phyloP scores from a whole-genome alignment of 2,113 vertebrate genomes.

The Pithys albifrons region DNA sequence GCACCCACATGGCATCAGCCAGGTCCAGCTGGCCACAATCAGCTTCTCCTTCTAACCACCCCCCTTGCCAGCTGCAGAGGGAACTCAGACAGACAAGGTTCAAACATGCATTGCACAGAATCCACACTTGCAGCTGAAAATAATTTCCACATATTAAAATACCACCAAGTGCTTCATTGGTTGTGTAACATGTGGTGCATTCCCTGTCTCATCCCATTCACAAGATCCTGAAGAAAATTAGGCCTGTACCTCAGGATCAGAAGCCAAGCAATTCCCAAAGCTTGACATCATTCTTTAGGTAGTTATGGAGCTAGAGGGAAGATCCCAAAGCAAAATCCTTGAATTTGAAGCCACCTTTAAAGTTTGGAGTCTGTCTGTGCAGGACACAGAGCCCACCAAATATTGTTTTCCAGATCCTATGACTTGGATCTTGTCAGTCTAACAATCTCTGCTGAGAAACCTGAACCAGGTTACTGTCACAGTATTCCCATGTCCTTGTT shows the following conservation, averaged over 20 bases:
- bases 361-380: background rate
- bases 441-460: background rate
- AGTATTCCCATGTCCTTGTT: background rate
- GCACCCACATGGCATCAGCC: background rate
- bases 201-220: background rate
- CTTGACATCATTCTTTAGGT: background rate
- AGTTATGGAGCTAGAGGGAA: background rate
- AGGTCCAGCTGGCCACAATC: background rate
- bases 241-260: background rate
- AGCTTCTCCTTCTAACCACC: background rate
- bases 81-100: background rate
- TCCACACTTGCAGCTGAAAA: background rate
- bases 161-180: background rate
- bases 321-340: background rate
- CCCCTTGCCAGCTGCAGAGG: constrained; percentile 4
- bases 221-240: background rate
- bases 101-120: background rate
- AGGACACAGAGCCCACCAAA: background rate
- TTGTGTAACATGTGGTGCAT: background rate
- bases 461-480: background rate
- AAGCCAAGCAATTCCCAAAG: background rate
- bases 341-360: background rate
- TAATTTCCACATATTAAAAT: background rate
- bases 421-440: background rate
- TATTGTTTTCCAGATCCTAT: background rate